Percentiles rank a stretch among this genome's conserved stretches.
phyloP scores from a whole-genome alignment of 2,888 invertebrate genomes.

The Clivina fossor region DNA sequence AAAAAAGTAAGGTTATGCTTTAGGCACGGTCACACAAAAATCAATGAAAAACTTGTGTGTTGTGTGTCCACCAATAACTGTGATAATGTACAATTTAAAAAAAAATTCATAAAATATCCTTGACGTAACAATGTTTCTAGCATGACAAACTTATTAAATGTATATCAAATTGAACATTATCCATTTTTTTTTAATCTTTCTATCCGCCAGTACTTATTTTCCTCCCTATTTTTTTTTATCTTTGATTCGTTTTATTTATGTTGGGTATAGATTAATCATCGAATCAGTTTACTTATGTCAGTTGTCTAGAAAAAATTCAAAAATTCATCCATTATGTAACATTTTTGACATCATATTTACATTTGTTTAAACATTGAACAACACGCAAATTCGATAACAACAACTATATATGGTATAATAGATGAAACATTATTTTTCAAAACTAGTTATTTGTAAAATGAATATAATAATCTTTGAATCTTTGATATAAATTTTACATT shows the following conservation, averaged over 20 bases:
- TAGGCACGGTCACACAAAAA: slow-evolving; percentile 33
- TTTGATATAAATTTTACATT: too few relatives aligned
- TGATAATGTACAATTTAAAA: slow-evolving; percentile 56
- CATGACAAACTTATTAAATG: slow-evolving; percentile 54
- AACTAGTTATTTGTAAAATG: too few relatives aligned
- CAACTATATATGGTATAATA: too few relatives aligned
- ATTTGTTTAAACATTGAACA: too few relatives aligned
- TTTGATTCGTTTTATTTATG: not conserved
- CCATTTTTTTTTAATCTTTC: slow-evolving; percentile 8
- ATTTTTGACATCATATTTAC: too few relatives aligned
- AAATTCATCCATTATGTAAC: not conserved
- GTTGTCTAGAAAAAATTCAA: not conserved
- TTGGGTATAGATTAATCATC: not conserved
- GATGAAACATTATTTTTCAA: too few relatives aligned
- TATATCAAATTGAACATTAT: slow-evolving; percentile 42
- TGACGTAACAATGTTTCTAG: slow-evolving; percentile 55
- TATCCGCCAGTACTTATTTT: not conserved
- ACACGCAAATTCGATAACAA: too few relatives aligned
- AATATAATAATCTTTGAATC: too few relatives aligned
- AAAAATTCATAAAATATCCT: slow-evolving; percentile 48
- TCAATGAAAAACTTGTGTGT: slow-evolving; percentile 40
- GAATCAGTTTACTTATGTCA: not conserved
- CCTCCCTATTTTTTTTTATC: not conserved
- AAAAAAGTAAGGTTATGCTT: slow-evolving; percentile 21
- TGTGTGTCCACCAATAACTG: slow-evolving; percentile 54